Base-by-base conservation (phyloP, 1,140 invertebrate species). In the Potamilus streckersoni region DNA sequence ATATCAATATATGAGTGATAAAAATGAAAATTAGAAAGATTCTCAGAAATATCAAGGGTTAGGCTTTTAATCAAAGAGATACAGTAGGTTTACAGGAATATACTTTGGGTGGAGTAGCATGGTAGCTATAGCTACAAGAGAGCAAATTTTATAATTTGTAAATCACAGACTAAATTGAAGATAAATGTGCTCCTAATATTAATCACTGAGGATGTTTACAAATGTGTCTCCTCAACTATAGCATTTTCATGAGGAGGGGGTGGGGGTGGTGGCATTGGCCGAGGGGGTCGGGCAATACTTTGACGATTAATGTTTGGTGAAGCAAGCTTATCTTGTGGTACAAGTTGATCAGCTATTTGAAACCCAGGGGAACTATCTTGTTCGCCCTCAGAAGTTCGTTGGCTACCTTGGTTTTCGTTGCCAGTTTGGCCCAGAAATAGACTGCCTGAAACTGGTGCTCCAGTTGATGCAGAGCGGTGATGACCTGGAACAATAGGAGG, bases 391-490 rank as follows among this genome's bases (percentile, higher is more conserved):
- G 65, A 23, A 70, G 68, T 59, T 31, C 27, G 49, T 19, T 62
- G 61, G 58, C 75, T 77, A 72, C 70, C 75, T 72, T 69, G 58
- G 31, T 70, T 27, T 49, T 76, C 62, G 60, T 70, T 68, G 56
- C 61, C 69, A 23, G 60, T 57, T 6, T n/a, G 14, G n/a, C 38
- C 38, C 38, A 72, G 59, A 55, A 77, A 66, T 14, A 27, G n/a
- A 5, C 20, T 55, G 69, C 62, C 64, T 23, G 75, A 71, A 8
- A 66, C 72, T 69, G 75, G 80, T 38, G 77, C 80, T 12, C 86
- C 86, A 20, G 84, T 85, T 2, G 86, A 87, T 20, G 83, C 80
- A 55, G 86, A 87, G 49, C 86, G 64, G 60, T 85, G 81, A 70
- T 87, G 86, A 70, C 73, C 80, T 13, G 73, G 71, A 60, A 76